These are phyloP conservation scores for Drosophila mimica DNA, from an alignment of 2,888 invertebrate species.

Conservation along the genomic window DNA sequence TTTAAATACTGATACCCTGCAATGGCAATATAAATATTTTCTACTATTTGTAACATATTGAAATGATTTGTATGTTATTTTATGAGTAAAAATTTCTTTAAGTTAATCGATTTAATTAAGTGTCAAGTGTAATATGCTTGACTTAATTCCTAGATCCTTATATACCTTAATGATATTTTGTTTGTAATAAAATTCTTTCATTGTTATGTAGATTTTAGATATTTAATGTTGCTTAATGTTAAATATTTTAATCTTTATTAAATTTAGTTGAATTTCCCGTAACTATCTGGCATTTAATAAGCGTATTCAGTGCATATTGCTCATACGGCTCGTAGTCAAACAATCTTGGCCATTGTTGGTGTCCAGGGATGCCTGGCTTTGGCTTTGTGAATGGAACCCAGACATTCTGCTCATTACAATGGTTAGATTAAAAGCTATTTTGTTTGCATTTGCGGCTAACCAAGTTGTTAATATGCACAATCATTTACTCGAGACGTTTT, in stretches of 20 bases:
- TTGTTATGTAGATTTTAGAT: neutral
- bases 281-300: neutral
- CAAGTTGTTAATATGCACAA: conserved; percentile 67
- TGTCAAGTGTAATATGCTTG: neutral
- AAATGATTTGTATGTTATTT: neutral
- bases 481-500: conserved; percentile 49
- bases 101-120: neutral
- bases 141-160: neutral
- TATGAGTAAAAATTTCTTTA: neutral
- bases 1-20: conserved; percentile 3
- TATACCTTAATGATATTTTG: accelerated
- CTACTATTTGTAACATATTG: neutral
- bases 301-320: conserved; percentile 25
- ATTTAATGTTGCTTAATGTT: neutral
- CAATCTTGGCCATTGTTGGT: conserved; percentile 23
- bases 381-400: conserved; percentile 33
- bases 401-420: conserved; percentile 60
- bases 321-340: conserved; percentile 47
- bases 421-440: conserved; percentile 75
- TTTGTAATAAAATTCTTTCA: too few species aligned
- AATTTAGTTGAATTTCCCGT: neutral
- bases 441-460: conserved; percentile 76
- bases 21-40: neutral
- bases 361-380: neutral
- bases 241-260: neutral